Evolutionary conservation across 2,797 vertebrate species (phyloP).

Genomic region (Philypnodon macrostomus): DNA sequence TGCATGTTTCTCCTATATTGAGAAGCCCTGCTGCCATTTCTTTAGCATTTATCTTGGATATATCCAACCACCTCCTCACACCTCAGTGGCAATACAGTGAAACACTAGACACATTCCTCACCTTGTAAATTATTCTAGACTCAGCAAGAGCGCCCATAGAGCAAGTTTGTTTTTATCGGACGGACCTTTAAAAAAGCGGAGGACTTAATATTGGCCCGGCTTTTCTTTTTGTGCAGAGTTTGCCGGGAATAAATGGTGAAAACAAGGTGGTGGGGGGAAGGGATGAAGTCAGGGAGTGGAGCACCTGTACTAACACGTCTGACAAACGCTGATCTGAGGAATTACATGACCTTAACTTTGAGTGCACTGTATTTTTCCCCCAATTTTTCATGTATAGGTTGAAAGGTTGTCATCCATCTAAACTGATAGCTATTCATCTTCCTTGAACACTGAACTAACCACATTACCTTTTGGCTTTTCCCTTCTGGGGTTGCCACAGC

Average conservation of each 20-base stretch:
- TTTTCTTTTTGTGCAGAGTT: no score
- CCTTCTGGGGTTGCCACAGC: no score
- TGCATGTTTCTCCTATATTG: no score
- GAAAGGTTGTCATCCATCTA: slow-evolving; percentile 14
- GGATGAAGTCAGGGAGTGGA: slow-evolving; percentile 40
- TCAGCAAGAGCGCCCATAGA: slow-evolving; percentile 31
- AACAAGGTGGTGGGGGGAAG: slow-evolving; percentile 4
- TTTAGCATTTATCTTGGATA: neutral
- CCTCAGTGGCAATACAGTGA: slow-evolving; percentile 42
- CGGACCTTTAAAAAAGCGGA: slow-evolving; percentile 31
- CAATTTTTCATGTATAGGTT: slow-evolving; percentile 9
- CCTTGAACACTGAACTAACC: no score
- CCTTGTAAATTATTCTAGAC: slow-evolving; percentile 51
- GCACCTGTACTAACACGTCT: slow-evolving; percentile 73
- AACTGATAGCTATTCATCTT: neutral
- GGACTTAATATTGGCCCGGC: slow-evolving; percentile 29
- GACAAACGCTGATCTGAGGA: slow-evolving; percentile 48
- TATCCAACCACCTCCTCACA: slow-evolving; percentile 43
- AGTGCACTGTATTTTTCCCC: slow-evolving; percentile 3
- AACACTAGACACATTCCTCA: slow-evolving; percentile 62
- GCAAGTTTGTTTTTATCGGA: slow-evolving; percentile 49
- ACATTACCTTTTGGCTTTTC: no score
- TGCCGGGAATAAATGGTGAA: slow-evolving; percentile 6
- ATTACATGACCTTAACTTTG: slow-evolving; percentile 46
- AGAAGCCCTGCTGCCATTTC: neutral